Percentiles rank a stretch among this genome's conserved stretches.
phyloP scores from a whole-genome alignment of 2,797 vertebrate genomes.

The Danionella dracula region DNA sequence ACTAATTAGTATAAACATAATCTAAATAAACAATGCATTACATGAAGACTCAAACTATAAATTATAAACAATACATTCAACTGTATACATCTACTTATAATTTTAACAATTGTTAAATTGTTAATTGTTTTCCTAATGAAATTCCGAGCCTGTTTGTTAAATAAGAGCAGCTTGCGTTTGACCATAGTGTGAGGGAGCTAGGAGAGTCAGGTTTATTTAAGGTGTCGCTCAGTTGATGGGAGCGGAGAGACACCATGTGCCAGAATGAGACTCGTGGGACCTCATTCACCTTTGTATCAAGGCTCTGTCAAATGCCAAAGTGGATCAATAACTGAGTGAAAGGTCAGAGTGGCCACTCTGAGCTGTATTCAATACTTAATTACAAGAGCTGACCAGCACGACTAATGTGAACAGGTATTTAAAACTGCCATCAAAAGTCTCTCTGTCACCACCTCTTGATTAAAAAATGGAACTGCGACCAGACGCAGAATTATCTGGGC shows the following conservation, averaged over 20 bases:
- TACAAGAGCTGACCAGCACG: slow-evolving; percentile 26
- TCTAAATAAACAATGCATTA: no score
- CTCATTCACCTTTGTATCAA: slow-evolving; percentile 40
- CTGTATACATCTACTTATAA: no score
- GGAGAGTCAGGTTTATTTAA: not conserved
- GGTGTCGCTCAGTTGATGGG: slow-evolving; percentile 24
- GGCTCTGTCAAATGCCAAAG: slow-evolving; percentile 46
- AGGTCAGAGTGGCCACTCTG: slow-evolving; percentile 43
- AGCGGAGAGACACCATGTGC: slow-evolving; percentile 29
- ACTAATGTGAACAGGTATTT: slow-evolving; percentile 40
- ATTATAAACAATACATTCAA: no score
- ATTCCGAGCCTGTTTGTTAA: no score
- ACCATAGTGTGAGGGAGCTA: not conserved
- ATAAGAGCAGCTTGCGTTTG: slow-evolving; percentile 11
- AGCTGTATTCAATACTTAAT: slow-evolving; percentile 49
- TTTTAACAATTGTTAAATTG: no score
- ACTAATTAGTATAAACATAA: no score
- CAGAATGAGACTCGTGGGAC: slow-evolving; percentile 30
- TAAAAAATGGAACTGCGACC: no score
- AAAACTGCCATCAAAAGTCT: not conserved
- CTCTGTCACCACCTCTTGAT: no score
- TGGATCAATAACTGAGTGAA: slow-evolving; percentile 43
- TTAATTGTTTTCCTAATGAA: no score
- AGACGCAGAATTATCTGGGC: no score
- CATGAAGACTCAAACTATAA: no score